Evolutionary conservation across 2,797 vertebrate genomes (phyloP).

Genomic region (Pempheris klunzingeri): DNA sequence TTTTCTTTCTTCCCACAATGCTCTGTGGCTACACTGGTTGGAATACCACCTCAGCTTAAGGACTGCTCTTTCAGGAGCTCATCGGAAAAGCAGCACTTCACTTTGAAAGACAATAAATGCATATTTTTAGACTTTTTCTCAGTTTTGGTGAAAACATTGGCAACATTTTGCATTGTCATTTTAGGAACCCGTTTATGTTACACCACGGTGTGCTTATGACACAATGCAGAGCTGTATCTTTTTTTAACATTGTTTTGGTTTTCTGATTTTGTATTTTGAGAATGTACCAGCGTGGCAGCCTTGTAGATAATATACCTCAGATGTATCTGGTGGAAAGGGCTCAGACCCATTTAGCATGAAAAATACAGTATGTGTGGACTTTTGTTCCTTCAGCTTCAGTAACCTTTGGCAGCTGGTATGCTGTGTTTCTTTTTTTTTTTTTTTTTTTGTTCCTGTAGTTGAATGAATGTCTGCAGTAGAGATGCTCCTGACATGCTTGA

Average conservation of each 20-base stretch:
- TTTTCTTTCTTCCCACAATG: not conserved
- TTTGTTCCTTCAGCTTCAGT: slow-evolving; percentile 21
- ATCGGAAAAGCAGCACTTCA: slow-evolving; percentile 20
- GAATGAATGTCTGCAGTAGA: slow-evolving; percentile 31
- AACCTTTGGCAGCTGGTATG: slow-evolving; percentile 13
- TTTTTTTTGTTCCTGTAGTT: slow-evolving; percentile 29
- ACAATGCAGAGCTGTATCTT: slow-evolving; percentile 52
- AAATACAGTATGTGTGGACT: slow-evolving; percentile 48
- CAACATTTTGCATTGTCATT: slow-evolving; percentile 35
- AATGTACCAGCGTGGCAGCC: slow-evolving; percentile 69
- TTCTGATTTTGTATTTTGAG: slow-evolving; percentile 59
- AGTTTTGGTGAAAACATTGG: slow-evolving; percentile 15
- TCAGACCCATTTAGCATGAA: slow-evolving; percentile 58
- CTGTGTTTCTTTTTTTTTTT: too few relatives aligned
- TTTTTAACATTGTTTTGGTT: slow-evolving; percentile 49
- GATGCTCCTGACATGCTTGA: slow-evolving; percentile 47
- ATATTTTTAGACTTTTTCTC: slow-evolving; percentile 42
- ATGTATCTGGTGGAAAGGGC: slow-evolving; percentile 55
- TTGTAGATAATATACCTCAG: slow-evolving; percentile 75
- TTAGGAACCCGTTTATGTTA: slow-evolving; percentile 28
- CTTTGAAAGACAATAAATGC: slow-evolving; percentile 28
- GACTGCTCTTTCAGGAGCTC: slow-evolving; percentile 28
- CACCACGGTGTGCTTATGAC: slow-evolving; percentile 40
- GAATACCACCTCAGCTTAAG: slow-evolving; percentile 15
- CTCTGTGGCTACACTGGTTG: not conserved